A percentile compares a stretch with the other conserved stretches of the same genome.
Evolutionary conservation across 2,888 invertebrate genomes (phyloP).

Genomic region (Teleiodes luculella): DNA sequence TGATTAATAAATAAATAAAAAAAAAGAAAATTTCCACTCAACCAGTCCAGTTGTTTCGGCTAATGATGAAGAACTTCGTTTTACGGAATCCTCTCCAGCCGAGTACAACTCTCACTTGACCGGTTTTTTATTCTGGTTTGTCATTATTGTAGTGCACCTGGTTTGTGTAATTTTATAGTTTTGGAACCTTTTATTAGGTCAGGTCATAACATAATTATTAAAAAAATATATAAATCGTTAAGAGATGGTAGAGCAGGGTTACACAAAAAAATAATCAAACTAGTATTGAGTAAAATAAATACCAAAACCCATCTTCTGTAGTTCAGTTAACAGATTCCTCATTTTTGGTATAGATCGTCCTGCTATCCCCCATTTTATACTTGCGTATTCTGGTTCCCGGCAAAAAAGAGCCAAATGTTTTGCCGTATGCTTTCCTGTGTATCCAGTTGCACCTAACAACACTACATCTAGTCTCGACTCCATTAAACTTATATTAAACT

Average conservation of each 20-base stretch:
- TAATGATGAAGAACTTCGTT: too few species aligned
- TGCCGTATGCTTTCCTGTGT: slow-evolving; percentile 38
- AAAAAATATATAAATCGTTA: too few species aligned
- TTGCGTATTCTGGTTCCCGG: slow-evolving; percentile 26
- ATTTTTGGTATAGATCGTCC: slow-evolving; percentile 50
- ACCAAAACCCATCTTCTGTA: slow-evolving; percentile 26
- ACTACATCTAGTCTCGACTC: slow-evolving; percentile 34
- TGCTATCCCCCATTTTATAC: slow-evolving; percentile 37
- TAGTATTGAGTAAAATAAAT: background rate
- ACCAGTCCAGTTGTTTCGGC: too few species aligned
- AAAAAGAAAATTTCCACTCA: too few species aligned
- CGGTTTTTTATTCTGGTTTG: too few species aligned
- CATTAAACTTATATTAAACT: background rate
- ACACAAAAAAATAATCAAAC: background rate
- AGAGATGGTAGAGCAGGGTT: background rate
- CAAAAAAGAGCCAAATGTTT: slow-evolving; percentile 29
- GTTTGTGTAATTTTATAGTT: too few species aligned
- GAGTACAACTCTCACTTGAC: too few species aligned
- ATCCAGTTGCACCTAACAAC: slow-evolving; percentile 45
- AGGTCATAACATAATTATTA: too few species aligned
- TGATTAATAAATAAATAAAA: too few species aligned
- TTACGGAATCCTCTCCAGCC: too few species aligned
- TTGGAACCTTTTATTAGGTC: too few species aligned
- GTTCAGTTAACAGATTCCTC: slow-evolving; percentile 31
- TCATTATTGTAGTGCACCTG: too few species aligned